A percentile compares a stretch with the other conserved stretches of the same genome.
These are phyloP conservation scores for Proterorhinus semilunaris DNA, from an alignment of 2,113 vertebrate species.

Conservation along the genomic window DNA sequence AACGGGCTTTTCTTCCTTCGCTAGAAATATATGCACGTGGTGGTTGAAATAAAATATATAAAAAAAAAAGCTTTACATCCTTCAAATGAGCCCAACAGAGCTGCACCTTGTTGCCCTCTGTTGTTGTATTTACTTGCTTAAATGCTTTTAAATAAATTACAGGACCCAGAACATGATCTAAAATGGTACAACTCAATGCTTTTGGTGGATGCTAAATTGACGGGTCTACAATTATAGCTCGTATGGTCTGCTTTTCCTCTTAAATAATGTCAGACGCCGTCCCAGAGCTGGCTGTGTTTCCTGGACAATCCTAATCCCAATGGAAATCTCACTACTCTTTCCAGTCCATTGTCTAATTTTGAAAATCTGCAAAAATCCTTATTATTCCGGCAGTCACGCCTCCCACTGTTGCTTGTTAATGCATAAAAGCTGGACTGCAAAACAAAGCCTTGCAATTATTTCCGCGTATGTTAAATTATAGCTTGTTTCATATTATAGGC, in stretches of 20 bases:
- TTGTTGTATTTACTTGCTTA: too few species aligned
- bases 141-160: not conserved
- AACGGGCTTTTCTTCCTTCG: too few species aligned
- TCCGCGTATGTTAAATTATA: not conserved
- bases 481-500: not conserved
- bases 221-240: constrained; percentile 1
- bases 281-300: constrained; percentile 18
- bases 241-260: constrained; percentile 21
- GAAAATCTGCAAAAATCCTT: constrained; percentile 28
- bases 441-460: not conserved
- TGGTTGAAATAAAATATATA: too few species aligned
- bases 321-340: constrained; percentile 15
- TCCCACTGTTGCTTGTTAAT: constrained; percentile 19
- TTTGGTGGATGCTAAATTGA: not conserved
- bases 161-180: not conserved
- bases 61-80: too few species aligned
- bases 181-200: not conserved
- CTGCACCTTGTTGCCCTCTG: too few species aligned
- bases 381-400: constrained; percentile 11
- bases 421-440: constrained; percentile 23
- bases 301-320: constrained; percentile 7
- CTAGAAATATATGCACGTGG: too few species aligned
- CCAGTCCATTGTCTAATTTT: constrained; percentile 8
- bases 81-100: too few species aligned
- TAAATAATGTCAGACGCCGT: constrained; percentile 10